Base-by-base conservation (phyloP, 2,888 invertebrate species). In the Andrena chrysosceles region DNA sequence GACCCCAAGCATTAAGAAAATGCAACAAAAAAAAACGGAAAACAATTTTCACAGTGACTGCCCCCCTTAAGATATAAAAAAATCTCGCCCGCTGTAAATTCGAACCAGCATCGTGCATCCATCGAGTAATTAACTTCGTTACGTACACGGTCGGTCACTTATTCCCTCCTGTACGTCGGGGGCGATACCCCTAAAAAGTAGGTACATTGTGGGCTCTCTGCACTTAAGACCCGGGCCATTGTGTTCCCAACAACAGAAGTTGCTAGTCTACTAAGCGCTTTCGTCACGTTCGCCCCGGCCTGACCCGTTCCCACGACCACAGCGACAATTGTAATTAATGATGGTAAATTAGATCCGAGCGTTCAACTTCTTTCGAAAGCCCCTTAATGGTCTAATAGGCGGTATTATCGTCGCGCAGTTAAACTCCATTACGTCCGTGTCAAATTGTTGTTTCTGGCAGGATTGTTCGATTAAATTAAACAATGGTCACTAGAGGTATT, bases 261-360 rank as follows among this genome's bases (percentile, higher is more conserved):
- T 85, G 76, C 71, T 67, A 70, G 84, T 31, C 80, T 73, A 29
- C 62, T 77, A 75, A 87, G 77, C 76, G 67, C 79, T 67, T 72
- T 81, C 75, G 78, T 85, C 80, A 83, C 77, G 75, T 72, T 75
- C 63, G 29, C 70, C 69, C 52, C 54, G 56, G 13, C 56, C 63
- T 74, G 74, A 81, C 75, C 42, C 87, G 79, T 87, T 87, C 87
- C 85, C 87, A 87, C 85, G 85, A 35, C 82, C 67, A 56, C 70
- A 35, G 59, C 73, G 79, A 67, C 82, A 87, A 87, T 87, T 87
- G 87, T 84, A 87, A 87, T 87, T 87, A 87, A 87, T 84, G 85
- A 80, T 76, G 73, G 75, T 68, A 80, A 85, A 85, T 87, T 87
- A 87, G 82, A 85, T 85, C 73, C 67, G 70, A 71, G 74, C 54